A percentile compares a stretch with the other conserved stretches of the same genome.
Evolutionary conservation across 2,888 invertebrate genomes (phyloP).

Genomic region (Hemicrepidius hirtus): DNA sequence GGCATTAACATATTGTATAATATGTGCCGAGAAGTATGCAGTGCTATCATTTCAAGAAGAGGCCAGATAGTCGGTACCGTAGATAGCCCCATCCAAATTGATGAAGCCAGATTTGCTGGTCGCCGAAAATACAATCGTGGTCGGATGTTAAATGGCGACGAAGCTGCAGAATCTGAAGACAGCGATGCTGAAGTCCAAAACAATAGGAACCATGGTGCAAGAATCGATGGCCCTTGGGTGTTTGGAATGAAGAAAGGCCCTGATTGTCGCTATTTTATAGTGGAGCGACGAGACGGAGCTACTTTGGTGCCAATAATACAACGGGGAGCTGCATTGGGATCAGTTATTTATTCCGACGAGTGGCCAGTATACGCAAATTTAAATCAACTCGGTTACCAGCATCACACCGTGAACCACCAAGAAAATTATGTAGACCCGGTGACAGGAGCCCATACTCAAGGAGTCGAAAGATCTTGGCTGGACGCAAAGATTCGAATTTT

Average conservation of each 20-base stretch:
- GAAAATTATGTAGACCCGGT: background rate
- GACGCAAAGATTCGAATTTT: too few species aligned
- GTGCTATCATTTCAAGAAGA: conserved; percentile 6
- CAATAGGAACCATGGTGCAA: conserved; percentile 24
- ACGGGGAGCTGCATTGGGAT: background rate
- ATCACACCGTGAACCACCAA: background rate
- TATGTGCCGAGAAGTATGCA: conserved; percentile 8
- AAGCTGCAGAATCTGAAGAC: conserved; percentile 24
- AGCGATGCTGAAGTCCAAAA: conserved; percentile 26
- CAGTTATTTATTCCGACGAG: background rate
- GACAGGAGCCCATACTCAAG: too few species aligned
- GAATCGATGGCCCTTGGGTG: conserved; percentile 23
- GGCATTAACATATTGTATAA: conserved; percentile 4
- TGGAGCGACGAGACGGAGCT: background rate
- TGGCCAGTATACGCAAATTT: background rate
- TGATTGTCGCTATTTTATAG: conserved; percentile 19
- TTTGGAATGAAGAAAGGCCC: conserved; percentile 4
- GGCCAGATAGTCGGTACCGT: conserved; percentile 19
- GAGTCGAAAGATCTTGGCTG: too few species aligned
- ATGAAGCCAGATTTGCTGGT: conserved; percentile 35
- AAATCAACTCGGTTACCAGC: background rate
- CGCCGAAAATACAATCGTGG: conserved; percentile 30
- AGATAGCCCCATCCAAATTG: conserved; percentile 27
- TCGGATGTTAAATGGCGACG: conserved; percentile 12
- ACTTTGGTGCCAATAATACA: conserved; percentile 2